Conservation (phyloP, 2,113 vertebrate species). For the Nycticorax nycticorax region DNA sequence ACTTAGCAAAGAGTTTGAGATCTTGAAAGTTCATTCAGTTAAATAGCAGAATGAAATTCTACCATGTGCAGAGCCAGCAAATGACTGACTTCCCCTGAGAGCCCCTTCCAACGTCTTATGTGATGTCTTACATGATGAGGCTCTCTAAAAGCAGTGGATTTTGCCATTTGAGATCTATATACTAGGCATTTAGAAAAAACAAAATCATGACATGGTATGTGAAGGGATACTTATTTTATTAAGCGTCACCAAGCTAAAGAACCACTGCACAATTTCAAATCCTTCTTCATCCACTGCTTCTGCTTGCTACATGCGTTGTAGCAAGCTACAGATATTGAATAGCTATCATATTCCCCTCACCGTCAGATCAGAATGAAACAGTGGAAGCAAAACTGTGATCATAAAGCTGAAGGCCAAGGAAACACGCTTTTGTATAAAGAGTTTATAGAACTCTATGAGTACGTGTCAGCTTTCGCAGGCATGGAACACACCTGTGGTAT, state of each 20-base stretch:
- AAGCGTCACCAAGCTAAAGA: neutral
- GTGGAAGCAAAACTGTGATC: neutral
- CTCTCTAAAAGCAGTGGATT: neutral
- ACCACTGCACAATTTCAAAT: neutral
- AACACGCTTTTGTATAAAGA: neutral
- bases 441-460: neutral
- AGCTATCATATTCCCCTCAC: neutral
- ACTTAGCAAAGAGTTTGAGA: neutral
- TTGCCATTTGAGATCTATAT: neutral
- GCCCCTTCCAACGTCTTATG: neutral
- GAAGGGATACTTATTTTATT: neutral
- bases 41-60: neutral
- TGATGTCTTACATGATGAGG: neutral
- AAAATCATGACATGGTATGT: neutral
- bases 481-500: constrained; percentile 83
- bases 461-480: neutral
- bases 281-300: neutral
- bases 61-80: neutral
- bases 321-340: neutral
- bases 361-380: neutral
- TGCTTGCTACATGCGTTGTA: neutral
- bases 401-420: neutral
- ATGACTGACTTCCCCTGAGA: neutral
- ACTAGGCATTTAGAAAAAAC: neutral
- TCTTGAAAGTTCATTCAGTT: neutral